Percentiles rank a stretch among this genome's conserved stretches.
Evolutionary conservation across 53 echinoderm and acorn worm genomes (phyloP).

Genomic region (Glandiceps talaboti): DNA sequence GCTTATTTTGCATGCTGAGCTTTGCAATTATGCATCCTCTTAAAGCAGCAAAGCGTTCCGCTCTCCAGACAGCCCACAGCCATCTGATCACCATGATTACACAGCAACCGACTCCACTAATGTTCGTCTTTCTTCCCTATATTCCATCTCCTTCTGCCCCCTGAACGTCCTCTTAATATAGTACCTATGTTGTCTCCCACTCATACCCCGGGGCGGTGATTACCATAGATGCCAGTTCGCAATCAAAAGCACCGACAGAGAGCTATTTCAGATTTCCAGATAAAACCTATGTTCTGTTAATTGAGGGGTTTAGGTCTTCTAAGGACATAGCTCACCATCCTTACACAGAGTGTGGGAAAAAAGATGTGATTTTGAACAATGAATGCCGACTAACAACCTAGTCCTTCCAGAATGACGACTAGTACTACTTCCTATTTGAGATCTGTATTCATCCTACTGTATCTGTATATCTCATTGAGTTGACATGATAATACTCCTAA

Average conservation of each 20-base stretch:
- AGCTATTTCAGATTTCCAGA: neutral
- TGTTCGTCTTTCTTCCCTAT: neutral
- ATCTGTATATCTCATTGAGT: no score
- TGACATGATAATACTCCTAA: no score
- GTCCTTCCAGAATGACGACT: no score
- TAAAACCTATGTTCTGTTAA: neutral
- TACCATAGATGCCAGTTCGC: neutral
- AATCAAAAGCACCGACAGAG: neutral
- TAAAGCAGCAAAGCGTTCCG: neutral
- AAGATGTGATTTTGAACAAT: no score
- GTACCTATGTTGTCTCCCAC: neutral
- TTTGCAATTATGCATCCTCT: neutral
- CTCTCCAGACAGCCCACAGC: neutral
- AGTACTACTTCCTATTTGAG: no score
- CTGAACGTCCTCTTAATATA: neutral
- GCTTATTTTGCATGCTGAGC: neutral
- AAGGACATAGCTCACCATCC: constrained; percentile 17
- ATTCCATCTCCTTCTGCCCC: neutral
- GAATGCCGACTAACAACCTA: no score
- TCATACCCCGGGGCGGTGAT: neutral
- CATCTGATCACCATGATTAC: neutral
- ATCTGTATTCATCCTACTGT: no score
- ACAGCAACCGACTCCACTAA: no score
- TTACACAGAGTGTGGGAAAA: constrained; percentile 41
- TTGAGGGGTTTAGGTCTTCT: neutral